Conservation (phyloP, 2,113 vertebrate species). For the Alectura lathami region DNA sequence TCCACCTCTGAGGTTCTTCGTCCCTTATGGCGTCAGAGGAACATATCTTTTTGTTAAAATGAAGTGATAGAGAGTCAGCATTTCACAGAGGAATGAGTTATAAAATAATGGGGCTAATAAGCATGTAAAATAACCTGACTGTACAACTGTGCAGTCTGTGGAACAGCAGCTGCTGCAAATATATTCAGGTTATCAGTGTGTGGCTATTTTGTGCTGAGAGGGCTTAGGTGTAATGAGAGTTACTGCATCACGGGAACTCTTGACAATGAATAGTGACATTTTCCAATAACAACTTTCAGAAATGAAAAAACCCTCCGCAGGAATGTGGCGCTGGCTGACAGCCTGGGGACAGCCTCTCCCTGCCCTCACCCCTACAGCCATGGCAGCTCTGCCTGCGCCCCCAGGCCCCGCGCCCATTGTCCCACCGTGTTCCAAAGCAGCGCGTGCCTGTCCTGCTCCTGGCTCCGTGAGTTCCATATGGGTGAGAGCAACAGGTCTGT, state of each 20-base stretch:
- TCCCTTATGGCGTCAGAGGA: neutral
- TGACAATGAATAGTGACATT: slow-evolving; percentile 39
- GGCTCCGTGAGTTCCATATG: neutral
- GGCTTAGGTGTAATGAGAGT: slow-evolving; percentile 45
- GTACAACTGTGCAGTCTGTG: slow-evolving; percentile 9
- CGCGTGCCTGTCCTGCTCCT: neutral
- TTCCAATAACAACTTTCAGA: slow-evolving; percentile 8
- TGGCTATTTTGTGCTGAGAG: slow-evolving; percentile 29
- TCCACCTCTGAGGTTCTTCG: neutral
- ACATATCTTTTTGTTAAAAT: neutral
- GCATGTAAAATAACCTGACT: slow-evolving; percentile 32
- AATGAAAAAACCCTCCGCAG: neutral
- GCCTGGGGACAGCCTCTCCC: neutral
- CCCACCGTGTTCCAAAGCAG: neutral
- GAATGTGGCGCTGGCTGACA: neutral
- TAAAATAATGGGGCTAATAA: slow-evolving; percentile 54
- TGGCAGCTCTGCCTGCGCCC: neutral
- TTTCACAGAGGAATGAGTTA: slow-evolving; percentile 24
- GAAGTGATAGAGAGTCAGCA: slow-evolving; percentile 16
- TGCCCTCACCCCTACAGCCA: neutral
- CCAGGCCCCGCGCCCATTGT: fast-evolving
- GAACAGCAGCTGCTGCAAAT: slow-evolving; percentile 50
- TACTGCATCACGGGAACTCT: neutral
- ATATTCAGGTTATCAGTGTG: slow-evolving; percentile 19
- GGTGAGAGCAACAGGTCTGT: neutral